phyloP scores from a whole-genome alignment of 2,797 vertebrate genomes.

The Percopsis omiscomaycus region DNA sequence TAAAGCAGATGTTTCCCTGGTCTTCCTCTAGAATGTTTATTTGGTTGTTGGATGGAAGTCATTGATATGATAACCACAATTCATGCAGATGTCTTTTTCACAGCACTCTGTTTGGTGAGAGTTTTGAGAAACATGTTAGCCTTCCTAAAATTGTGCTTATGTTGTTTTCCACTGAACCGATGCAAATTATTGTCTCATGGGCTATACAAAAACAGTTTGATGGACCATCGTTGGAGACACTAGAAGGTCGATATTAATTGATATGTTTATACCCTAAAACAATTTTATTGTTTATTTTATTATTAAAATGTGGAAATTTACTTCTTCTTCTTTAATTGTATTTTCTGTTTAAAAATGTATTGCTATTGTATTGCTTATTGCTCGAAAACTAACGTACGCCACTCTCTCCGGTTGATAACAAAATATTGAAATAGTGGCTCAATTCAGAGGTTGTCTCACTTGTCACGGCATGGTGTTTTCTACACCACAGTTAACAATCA shows the following conservation, averaged over 20 bases:
- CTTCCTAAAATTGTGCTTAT: background rate
- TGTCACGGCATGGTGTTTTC: too few species aligned
- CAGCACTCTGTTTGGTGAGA: conserved; percentile 1
- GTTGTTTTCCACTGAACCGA: background rate
- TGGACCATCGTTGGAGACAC: background rate
- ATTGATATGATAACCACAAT: background rate
- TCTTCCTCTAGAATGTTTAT: background rate
- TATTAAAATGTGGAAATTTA: too few species aligned
- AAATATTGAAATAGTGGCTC: too few species aligned
- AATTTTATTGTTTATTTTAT: too few species aligned
- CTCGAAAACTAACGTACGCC: too few species aligned
- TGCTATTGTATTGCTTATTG: too few species aligned
- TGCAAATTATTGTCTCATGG: background rate
- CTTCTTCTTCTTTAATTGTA: too few species aligned
- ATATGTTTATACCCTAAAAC: background rate
- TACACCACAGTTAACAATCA: too few species aligned
- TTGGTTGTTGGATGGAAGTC: too few species aligned
- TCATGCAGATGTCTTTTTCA: background rate
- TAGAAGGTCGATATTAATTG: background rate
- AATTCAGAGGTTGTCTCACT: too few species aligned
- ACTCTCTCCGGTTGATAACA: too few species aligned
- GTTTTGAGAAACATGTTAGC: background rate
- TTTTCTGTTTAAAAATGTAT: too few species aligned
- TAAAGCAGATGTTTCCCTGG: background rate
- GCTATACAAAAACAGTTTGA: background rate